phyloP scores from a whole-genome alignment of 2,888 invertebrate genomes.

The Tipula confusa region DNA sequence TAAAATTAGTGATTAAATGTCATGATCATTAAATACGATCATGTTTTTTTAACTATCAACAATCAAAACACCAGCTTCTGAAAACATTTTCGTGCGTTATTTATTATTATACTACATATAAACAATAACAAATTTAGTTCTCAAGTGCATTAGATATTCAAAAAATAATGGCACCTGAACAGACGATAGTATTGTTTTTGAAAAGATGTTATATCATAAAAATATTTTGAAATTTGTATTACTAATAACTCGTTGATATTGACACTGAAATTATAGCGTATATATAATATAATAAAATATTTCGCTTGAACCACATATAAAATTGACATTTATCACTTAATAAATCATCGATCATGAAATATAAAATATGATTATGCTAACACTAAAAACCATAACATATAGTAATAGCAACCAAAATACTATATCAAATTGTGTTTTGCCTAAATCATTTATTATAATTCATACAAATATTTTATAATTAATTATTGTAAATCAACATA shows the following conservation, averaged over 20 bases:
- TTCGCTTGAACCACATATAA: no score
- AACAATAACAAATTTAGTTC: no score
- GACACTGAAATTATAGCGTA: background rate
- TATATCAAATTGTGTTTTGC: background rate
- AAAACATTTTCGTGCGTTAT: no score
- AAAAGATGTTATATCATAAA: background rate
- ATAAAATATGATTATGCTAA: background rate
- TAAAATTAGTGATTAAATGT: no score
- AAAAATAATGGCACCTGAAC: no score
- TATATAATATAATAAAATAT: background rate
- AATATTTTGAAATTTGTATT: background rate
- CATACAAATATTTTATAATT: background rate
- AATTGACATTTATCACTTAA: background rate
- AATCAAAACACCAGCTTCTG: background rate
- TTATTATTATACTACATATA: no score
- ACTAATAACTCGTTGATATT: background rate
- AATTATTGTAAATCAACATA: background rate
- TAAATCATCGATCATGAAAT: background rate
- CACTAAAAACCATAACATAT: background rate
- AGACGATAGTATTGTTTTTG: background rate
- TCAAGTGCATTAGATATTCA: no score
- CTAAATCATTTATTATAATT: background rate
- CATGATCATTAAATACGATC: no score
- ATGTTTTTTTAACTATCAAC: background rate
- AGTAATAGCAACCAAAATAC: background rate